phyloP scores from a whole-genome alignment of 2,888 invertebrate genomes.

The Catocala nupta region DNA sequence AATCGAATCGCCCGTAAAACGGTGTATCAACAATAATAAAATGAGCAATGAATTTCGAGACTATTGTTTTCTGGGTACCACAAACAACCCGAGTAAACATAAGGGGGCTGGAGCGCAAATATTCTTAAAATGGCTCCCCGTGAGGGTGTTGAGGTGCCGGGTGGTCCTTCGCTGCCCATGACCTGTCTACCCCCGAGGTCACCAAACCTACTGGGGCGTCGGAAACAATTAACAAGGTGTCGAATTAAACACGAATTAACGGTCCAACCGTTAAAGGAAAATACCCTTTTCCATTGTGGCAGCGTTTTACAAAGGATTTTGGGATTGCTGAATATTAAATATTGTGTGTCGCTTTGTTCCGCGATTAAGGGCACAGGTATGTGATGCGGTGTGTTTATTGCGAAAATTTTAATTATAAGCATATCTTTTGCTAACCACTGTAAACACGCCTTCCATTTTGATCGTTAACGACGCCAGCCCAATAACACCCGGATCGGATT shows the following conservation, averaged over 20 bases:
- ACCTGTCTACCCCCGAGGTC: slow-evolving; percentile 76
- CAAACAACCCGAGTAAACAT: slow-evolving; percentile 86
- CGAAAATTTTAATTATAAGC: slow-evolving; percentile 68
- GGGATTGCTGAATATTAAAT: slow-evolving; percentile 86
- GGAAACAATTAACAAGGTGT: slow-evolving; percentile 88
- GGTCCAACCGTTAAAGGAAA: slow-evolving; percentile 84
- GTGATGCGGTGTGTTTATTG: slow-evolving; percentile 62
- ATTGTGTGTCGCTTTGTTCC: slow-evolving; percentile 82
- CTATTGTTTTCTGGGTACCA: slow-evolving; percentile 87
- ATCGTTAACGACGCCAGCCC: slow-evolving; percentile 24
- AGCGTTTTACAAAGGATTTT: slow-evolving; percentile 83
- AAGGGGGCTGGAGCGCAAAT: slow-evolving; percentile 81
- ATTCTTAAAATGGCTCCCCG: slow-evolving; percentile 85
- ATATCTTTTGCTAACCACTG: slow-evolving; percentile 46
- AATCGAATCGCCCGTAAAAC: slow-evolving; percentile 86
- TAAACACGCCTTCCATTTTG: slow-evolving; percentile 35
- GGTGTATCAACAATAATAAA: slow-evolving; percentile 87
- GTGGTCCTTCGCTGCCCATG: slow-evolving; percentile 73
- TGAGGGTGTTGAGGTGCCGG: slow-evolving; percentile 68
- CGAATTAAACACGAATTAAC: slow-evolving; percentile 87
- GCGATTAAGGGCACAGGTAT: slow-evolving; percentile 73
- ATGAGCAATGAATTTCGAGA: slow-evolving; percentile 87
- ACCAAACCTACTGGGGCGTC: slow-evolving; percentile 83
- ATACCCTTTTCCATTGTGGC: slow-evolving; percentile 85
- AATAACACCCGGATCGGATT: slow-evolving; percentile 11